Percentiles rank a stretch among this genome's conserved stretches.
Evolutionary conservation across 2,888 invertebrate genomes (phyloP).

Genomic region (Sarcophaga rosellei): DNA sequence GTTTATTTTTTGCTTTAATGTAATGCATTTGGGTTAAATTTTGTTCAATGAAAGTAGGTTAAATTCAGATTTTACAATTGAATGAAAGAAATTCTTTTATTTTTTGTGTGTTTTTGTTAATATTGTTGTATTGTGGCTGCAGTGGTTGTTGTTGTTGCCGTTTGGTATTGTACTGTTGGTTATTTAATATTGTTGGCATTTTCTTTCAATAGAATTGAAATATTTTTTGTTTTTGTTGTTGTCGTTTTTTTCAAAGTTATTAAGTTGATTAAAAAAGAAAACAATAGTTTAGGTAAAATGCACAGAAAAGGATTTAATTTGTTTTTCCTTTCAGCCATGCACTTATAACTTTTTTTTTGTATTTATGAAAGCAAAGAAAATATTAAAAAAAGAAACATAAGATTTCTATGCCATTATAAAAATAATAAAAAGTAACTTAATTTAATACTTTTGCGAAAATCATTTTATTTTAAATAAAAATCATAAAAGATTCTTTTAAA

Average conservation of each 20-base stretch:
- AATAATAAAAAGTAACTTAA: too few relatives aligned
- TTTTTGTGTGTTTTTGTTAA: background rate
- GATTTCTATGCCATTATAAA: background rate
- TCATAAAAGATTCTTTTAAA: background rate
- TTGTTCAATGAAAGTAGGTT: slow-evolving; percentile 56
- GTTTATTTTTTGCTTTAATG: slow-evolving; percentile 62
- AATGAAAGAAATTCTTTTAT: slow-evolving; percentile 39
- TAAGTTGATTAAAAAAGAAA: slow-evolving; percentile 54
- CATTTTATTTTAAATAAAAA: background rate
- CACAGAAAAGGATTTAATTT: background rate
- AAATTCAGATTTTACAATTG: slow-evolving; percentile 64
- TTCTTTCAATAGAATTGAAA: slow-evolving; percentile 34
- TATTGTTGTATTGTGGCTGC: background rate
- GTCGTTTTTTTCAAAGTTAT: slow-evolving; percentile 48
- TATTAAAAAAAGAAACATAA: slow-evolving; percentile 1
- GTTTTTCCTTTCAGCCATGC: background rate
- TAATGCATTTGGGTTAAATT: slow-evolving; percentile 69
- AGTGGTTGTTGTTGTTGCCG: slow-evolving; percentile 9
- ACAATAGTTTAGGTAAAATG: slow-evolving; percentile 8
- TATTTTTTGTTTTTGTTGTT: background rate
- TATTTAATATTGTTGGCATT: slow-evolving; percentile 35
- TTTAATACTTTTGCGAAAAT: too few relatives aligned
- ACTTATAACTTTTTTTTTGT: background rate
- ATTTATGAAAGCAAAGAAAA: slow-evolving; percentile 2
- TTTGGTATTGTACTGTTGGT: slow-evolving; percentile 17